Conservation (phyloP, 1,140 invertebrate genomes). For the Sesamia nonagrioides region DNA sequence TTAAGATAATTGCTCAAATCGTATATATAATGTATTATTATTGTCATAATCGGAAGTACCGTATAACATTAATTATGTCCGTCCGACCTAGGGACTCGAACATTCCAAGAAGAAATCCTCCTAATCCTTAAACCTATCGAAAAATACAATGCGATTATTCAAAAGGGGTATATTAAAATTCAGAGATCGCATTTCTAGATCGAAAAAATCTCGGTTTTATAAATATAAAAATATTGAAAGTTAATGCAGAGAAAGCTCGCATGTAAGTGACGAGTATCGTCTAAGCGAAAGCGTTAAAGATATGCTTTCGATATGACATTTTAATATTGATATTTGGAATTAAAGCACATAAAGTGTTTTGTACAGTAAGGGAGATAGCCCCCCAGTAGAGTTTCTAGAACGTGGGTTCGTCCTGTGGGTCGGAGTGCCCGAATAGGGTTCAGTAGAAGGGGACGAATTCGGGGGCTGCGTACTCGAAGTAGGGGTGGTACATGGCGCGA, state of each 20-base stretch:
- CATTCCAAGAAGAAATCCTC: slow-evolving; percentile 58
- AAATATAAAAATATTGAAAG: slow-evolving; percentile 81
- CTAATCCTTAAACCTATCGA: slow-evolving; percentile 74
- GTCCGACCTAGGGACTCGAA: slow-evolving; percentile 45
- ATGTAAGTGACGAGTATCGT: slow-evolving; percentile 53
- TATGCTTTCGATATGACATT: slow-evolving; percentile 82
- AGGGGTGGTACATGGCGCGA: slow-evolving; percentile 76
- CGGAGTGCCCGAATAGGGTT: slow-evolving; percentile 54
- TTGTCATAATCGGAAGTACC: slow-evolving; percentile 68
- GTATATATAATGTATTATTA: slow-evolving; percentile 63
- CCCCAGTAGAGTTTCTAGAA: slow-evolving; percentile 67
- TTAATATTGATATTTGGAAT: slow-evolving; percentile 72
- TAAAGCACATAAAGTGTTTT: slow-evolving; percentile 72
- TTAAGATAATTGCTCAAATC: slow-evolving; percentile 72
- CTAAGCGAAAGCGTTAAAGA: slow-evolving; percentile 73
- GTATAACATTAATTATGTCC: slow-evolving; percentile 52
- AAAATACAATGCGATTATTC: slow-evolving; percentile 79
- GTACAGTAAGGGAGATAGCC: slow-evolving; percentile 63
- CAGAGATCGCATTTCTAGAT: slow-evolving; percentile 71
- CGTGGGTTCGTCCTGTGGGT: slow-evolving; percentile 58
- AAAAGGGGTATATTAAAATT: slow-evolving; percentile 72
- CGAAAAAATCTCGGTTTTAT: slow-evolving; percentile 68
- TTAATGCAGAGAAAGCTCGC: slow-evolving; percentile 74
- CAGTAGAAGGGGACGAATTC: slow-evolving; percentile 78
- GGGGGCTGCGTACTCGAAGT: slow-evolving; percentile 73